phyloP scores from a whole-genome alignment of 2,888 invertebrate species.

The Serrognathus titanus region DNA sequence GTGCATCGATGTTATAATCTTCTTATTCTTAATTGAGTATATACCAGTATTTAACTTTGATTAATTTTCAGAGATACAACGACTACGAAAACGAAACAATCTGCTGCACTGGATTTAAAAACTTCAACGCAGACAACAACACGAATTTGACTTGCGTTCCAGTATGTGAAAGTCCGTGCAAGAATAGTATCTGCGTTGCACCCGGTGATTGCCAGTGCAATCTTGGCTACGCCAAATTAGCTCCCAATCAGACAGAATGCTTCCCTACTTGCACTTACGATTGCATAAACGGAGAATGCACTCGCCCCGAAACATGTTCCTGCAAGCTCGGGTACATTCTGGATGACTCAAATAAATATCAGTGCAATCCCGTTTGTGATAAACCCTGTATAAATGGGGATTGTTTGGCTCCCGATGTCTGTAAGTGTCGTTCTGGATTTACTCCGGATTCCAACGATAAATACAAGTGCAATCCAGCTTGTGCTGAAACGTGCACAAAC shows the following conservation, averaged over 20 bases:
- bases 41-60: neutral
- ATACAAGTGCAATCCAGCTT: constrained; percentile 18
- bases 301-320: constrained; percentile 28
- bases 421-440: constrained; percentile 16
- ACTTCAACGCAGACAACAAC: neutral
- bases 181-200: constrained; percentile 32
- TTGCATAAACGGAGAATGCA: constrained; percentile 35
- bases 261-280: constrained; percentile 27
- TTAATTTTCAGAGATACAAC: neutral
- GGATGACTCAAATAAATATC: constrained; percentile 1
- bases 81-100: neutral
- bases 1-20: no score
- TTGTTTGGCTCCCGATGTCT: constrained; percentile 23
- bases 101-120: neutral
- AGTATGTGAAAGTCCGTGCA: constrained; percentile 15
- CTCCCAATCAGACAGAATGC: constrained; percentile 21
- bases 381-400: constrained; percentile 18
- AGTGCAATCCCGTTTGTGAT: constrained; percentile 19
- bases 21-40: neutral
- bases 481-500: constrained; percentile 17
- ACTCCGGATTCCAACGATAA: neutral
- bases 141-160: constrained; percentile 10
- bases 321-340: constrained; percentile 27
- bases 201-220: constrained; percentile 35
- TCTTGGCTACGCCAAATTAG: constrained; percentile 19